Conservation (phyloP, 2,113 vertebrate genomes). For the Chionodraco myersi region DNA sequence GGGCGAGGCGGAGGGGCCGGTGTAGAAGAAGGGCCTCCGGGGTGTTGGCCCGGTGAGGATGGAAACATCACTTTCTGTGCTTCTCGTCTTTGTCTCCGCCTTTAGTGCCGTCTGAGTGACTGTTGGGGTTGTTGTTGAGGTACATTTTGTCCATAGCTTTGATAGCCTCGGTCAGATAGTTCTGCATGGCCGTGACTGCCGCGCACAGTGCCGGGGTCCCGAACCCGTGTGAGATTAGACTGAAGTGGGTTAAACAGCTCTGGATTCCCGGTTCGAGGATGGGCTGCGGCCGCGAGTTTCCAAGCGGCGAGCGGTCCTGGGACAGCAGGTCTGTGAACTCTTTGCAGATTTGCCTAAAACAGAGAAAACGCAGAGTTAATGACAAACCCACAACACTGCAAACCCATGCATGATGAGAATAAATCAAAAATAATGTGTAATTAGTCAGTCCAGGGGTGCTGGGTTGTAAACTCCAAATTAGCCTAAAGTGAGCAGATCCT, state of each 20-base stretch:
- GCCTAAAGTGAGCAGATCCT: background rate
- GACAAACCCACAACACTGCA: constrained; percentile 32
- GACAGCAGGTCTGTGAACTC: constrained; percentile 99
- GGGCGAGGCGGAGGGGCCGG: constrained; percentile 35
- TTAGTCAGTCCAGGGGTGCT: constrained; percentile 12
- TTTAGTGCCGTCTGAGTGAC: constrained; percentile 97
- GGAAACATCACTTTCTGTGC: constrained; percentile 94
- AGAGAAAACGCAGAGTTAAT: constrained; percentile 60
- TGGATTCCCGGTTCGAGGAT: constrained; percentile 99
- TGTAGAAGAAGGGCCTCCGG: constrained; percentile 48
- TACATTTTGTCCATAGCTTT: constrained; percentile 99
- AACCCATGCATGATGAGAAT: constrained; percentile 24
- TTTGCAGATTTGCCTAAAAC: constrained; percentile 98
- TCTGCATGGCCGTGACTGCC: constrained; percentile 98
- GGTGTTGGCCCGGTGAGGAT: constrained; percentile 47
- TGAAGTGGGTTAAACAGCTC: constrained; percentile 99
- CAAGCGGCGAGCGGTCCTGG: constrained; percentile 98
- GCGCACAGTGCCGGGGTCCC: constrained; percentile 98
- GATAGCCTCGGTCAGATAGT: constrained; percentile 99
- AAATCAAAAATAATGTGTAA: constrained; percentile 16
- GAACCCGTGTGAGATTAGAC: constrained; percentile 99
- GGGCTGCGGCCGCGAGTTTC: constrained; percentile 97
- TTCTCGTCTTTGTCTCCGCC: constrained; percentile 99
- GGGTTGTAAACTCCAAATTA: background rate
- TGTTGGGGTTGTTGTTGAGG: constrained; percentile 99